Base-by-base conservation (phyloP, 92 coral and sea anemone species). In the Porites cylindrica region DNA sequence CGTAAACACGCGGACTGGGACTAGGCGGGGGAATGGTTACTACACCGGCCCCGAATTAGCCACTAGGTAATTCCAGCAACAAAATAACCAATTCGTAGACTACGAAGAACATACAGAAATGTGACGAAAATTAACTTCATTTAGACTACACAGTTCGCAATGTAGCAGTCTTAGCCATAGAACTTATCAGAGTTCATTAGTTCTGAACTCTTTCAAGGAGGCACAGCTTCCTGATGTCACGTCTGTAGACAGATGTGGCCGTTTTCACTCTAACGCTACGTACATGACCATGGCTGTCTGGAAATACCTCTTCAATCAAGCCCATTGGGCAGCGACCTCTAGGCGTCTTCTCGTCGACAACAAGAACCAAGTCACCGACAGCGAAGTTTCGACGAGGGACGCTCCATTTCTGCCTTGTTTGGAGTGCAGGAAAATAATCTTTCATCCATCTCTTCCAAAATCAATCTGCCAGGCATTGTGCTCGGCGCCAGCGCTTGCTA, bases 401-500 rank as follows among this genome's bases (percentile, higher is more conserved):
- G 12, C 29, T 8, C 93, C 93, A 90, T 70, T 86, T 90, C 66
- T 86, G 90, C 32, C 90, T 58, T 21, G 65, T 32, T 66, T 90
- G 93, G 17, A 90, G 91, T 9, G 84, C 81, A 13, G 93, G 93
- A 26, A 90, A 60, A 58, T 90, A 88, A 32, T 82, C 91, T 43
- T 58, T 88, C 18, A 81, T 21, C 91, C 92, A 89, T 32, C 85
- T 50, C 51, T 77, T 89, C 92, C 92, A 89, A 58, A 89, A 89
- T 26, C 70, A 81, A 58, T 84, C 29, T 9, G 92, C 77, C 9
- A 88, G 50, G 64, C 74, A 88, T 74, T 88, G 82, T 9, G 88
- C 88, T 75, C 74, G 88, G 73, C 79, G 65, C 91, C 91, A 83
- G 21, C 83, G 65, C 47, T 76, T 82, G 76, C 23, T 72, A n/a